These are phyloP conservation scores for Aphelenchoides avenae DNA, from an alignment of 1,140 invertebrate species.

Conservation along the genomic window DNA sequence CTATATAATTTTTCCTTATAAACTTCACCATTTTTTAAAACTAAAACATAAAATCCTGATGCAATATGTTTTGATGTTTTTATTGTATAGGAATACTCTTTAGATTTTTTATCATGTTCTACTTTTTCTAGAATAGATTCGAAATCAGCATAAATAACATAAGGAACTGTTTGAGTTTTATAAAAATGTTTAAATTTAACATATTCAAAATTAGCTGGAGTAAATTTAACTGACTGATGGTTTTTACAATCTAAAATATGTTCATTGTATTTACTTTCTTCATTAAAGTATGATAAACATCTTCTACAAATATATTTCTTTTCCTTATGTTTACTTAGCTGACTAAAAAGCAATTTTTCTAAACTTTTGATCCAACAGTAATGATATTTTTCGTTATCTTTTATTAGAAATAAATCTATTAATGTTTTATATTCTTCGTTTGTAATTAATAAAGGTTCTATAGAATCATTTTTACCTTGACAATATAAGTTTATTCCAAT, in stretches of 20 bases:
- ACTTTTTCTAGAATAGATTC: conserved; percentile 21
- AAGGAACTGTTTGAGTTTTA: conserved; percentile 34
- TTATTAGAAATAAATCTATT: conserved; percentile 21
- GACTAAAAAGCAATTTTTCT: conserved; percentile 22
- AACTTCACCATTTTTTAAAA: too few species aligned
- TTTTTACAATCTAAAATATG: conserved; percentile 28
- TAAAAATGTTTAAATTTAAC: conserved; percentile 23
- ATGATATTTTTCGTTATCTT: conserved; percentile 21
- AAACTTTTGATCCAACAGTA: conserved; percentile 36
- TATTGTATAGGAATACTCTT: conserved; percentile 13
- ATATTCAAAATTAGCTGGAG: conserved; percentile 17
- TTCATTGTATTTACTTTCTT: conserved; percentile 24
- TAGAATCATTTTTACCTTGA: conserved; percentile 14
- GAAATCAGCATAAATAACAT: conserved; percentile 30
- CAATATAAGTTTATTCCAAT: conserved; percentile 23
- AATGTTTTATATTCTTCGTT: conserved; percentile 13
- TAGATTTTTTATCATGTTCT: conserved; percentile 9
- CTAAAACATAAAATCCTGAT: conserved; percentile 19
- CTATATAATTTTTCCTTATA: conserved; percentile 18
- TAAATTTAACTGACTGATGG: conserved; percentile 20
- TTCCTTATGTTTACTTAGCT: conserved; percentile 10
- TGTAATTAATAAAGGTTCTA: conserved; percentile 6
- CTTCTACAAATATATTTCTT: conserved; percentile 25
- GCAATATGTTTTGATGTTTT: conserved; percentile 16
- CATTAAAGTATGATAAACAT: conserved; percentile 24